A percentile compares a stretch with the other conserved stretches of the same genome.
Evolutionary conservation across 2,113 vertebrate species (phyloP).

Genomic region (Triplophysa siluroides): DNA sequence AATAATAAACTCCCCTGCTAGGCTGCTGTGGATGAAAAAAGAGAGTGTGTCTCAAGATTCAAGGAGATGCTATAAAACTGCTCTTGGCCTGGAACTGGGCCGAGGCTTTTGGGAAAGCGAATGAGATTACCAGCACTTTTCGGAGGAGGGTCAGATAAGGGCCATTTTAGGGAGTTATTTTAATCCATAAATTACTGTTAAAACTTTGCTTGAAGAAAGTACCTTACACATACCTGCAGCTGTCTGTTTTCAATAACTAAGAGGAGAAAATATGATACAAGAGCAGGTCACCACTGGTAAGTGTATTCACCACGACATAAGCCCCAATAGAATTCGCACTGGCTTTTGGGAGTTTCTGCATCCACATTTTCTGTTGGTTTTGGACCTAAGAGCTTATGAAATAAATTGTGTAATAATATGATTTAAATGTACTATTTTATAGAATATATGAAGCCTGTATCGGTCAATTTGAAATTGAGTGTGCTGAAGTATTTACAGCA

Average conservation of each 20-base stretch:
- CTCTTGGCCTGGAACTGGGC: slow-evolving; percentile 28
- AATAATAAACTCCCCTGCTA: slow-evolving; percentile 58
- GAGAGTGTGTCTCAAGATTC: slow-evolving; percentile 44
- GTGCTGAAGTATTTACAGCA: slow-evolving; percentile 40
- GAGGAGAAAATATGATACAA: slow-evolving; percentile 30
- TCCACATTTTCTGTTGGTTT: slow-evolving; percentile 45
- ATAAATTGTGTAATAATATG: slow-evolving; percentile 46
- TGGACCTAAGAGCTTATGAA: slow-evolving; percentile 38
- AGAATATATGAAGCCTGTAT: slow-evolving; percentile 49
- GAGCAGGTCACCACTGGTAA: slow-evolving; percentile 26
- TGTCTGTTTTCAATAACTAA: slow-evolving; percentile 40
- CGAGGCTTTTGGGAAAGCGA: slow-evolving; percentile 50
- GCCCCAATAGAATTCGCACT: slow-evolving; percentile 20
- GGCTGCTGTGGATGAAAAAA: slow-evolving; percentile 38
- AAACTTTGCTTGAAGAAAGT: slow-evolving; percentile 34
- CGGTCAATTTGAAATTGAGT: slow-evolving; percentile 48
- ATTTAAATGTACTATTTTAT: slow-evolving; percentile 53
- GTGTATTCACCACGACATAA: slow-evolving; percentile 27
- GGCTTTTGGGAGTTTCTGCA: not conserved
- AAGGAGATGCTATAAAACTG: slow-evolving; percentile 52
- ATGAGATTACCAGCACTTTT: slow-evolving; percentile 53
- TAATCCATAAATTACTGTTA: slow-evolving; percentile 51
- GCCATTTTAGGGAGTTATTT: slow-evolving; percentile 50
- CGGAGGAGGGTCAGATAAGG: slow-evolving; percentile 41
- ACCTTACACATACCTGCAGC: slow-evolving; percentile 36